Percentiles rank a stretch among this genome's conserved stretches.
These are phyloP conservation scores for Apotomis betuletana DNA, from an alignment of 2,888 invertebrate genomes.

Conservation along the genomic window DNA sequence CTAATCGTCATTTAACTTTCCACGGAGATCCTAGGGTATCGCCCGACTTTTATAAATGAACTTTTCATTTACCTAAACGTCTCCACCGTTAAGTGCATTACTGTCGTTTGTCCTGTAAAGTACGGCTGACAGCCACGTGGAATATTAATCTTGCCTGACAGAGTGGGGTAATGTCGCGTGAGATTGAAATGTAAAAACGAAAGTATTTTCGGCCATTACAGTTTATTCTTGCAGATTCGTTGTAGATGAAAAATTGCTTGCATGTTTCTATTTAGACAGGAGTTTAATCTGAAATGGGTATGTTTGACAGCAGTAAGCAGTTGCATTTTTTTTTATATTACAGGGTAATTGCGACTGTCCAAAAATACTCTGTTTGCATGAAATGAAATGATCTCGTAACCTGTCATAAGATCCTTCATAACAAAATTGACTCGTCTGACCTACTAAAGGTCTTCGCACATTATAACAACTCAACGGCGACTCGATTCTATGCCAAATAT, in stretches of 20 bases:
- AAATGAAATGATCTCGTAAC: too few species aligned
- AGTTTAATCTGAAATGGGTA: too few species aligned
- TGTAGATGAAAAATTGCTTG: slow-evolving; percentile 4
- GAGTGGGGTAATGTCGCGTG: slow-evolving; percentile 39
- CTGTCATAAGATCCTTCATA: too few species aligned
- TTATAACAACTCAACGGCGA: too few species aligned
- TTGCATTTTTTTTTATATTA: too few species aligned
- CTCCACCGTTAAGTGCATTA: slow-evolving; percentile 34
- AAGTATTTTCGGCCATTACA: slow-evolving; percentile 25
- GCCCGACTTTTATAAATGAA: slow-evolving; percentile 32
- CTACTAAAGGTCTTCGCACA: too few species aligned
- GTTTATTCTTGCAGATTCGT: slow-evolving; percentile 13
- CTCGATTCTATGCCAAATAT: too few species aligned
- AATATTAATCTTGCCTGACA: slow-evolving; percentile 30
- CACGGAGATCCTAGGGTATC: not conserved
- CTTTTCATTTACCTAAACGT: slow-evolving; percentile 37
- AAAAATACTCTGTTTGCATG: too few species aligned
- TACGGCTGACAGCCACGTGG: slow-evolving; percentile 32
- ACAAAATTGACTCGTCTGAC: too few species aligned
- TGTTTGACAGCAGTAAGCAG: too few species aligned
- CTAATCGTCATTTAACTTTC: not conserved
- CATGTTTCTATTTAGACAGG: too few species aligned
- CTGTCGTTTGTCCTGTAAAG: slow-evolving; percentile 36
- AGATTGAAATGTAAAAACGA: slow-evolving; percentile 35
- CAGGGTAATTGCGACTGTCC: too few species aligned